Evolutionary conservation across 2,888 invertebrate species (phyloP).

Genomic region (Dorcus parallelipipedus): DNA sequence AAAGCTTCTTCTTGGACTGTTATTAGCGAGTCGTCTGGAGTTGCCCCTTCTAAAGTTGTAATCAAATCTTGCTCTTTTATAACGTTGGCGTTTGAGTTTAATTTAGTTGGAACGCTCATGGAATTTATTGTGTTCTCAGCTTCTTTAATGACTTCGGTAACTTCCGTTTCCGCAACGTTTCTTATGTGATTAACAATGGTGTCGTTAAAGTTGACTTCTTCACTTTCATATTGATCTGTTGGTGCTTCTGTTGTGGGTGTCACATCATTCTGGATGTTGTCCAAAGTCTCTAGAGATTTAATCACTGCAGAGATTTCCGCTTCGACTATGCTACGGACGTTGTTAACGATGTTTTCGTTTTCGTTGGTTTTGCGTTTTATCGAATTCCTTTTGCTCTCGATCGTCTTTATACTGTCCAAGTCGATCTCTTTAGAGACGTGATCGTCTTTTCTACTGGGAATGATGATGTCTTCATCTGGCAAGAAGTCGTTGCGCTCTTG

Average conservation of each 20-base stretch:
- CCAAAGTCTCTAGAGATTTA: conserved; percentile 12
- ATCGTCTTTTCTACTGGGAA: conserved; percentile 46
- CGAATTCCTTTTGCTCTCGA: conserved; percentile 23
- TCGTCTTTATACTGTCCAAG: conserved; percentile 34
- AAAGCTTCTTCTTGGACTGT: conserved; percentile 44
- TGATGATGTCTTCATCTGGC: conserved; percentile 45
- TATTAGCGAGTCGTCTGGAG: conserved; percentile 21
- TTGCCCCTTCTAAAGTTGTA: too few relatives aligned
- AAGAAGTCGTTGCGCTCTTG: conserved; percentile 48
- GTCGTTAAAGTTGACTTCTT: too few relatives aligned
- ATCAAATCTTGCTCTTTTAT: too few relatives aligned
- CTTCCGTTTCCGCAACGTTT: conserved; percentile 31
- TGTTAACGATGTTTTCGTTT: conserved; percentile 14
- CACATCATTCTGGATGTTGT: too few relatives aligned
- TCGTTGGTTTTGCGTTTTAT: conserved; percentile 11
- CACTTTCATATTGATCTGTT: too few relatives aligned
- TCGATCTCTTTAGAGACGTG: conserved; percentile 43
- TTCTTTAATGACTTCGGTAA: conserved; percentile 39
- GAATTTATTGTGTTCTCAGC: conserved; percentile 45
- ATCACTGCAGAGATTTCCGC: conserved; percentile 15
- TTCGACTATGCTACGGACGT: conserved; percentile 11
- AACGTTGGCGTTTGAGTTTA: conserved; percentile 8
- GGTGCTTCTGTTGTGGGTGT: too few relatives aligned
- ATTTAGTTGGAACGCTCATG: conserved; percentile 25
- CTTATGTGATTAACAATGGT: too few relatives aligned